These are phyloP conservation scores for Palythoa caribaeorum DNA, from an alignment of 92 coral and sea anemone genomes.

Conservation along the genomic window DNA sequence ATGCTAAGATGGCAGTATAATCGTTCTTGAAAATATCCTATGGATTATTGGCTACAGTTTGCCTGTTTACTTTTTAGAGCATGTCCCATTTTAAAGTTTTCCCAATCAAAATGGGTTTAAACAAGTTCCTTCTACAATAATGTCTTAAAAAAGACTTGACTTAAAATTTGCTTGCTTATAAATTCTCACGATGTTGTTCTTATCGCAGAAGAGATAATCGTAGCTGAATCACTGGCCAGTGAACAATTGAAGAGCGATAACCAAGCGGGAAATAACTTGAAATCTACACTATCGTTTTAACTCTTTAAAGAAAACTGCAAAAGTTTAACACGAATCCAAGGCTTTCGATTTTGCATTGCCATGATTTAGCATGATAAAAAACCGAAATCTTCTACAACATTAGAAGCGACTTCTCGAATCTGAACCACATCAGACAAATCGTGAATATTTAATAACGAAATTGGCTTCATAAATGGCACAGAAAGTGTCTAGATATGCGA, in stretches of 20 bases:
- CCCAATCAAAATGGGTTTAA: neutral
- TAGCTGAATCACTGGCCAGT: neutral
- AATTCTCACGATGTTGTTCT: neutral
- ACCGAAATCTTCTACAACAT: neutral
- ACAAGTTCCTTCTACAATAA: neutral
- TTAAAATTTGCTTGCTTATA: neutral
- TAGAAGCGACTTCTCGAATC: conserved; percentile 30
- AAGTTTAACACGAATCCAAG: neutral
- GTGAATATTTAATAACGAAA: conserved; percentile 37
- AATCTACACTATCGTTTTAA: neutral
- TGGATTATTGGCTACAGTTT: neutral
- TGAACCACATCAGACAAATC: conserved; percentile 28
- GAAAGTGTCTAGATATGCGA: neutral
- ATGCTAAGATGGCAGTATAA: neutral
- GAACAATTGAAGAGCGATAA: neutral
- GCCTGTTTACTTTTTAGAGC: neutral
- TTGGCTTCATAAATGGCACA: neutral
- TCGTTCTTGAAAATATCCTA: neutral
- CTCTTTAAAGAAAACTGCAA: neutral
- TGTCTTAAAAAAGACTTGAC: neutral
- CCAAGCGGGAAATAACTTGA: neutral
- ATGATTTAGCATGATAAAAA: neutral
- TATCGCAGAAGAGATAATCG: neutral
- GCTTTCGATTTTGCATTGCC: neutral
- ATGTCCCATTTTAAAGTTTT: neutral